These are phyloP conservation scores for Smutsia temminckii DNA, from an alignment of 2,797 vertebrate genomes.

Conservation along the genomic window DNA sequence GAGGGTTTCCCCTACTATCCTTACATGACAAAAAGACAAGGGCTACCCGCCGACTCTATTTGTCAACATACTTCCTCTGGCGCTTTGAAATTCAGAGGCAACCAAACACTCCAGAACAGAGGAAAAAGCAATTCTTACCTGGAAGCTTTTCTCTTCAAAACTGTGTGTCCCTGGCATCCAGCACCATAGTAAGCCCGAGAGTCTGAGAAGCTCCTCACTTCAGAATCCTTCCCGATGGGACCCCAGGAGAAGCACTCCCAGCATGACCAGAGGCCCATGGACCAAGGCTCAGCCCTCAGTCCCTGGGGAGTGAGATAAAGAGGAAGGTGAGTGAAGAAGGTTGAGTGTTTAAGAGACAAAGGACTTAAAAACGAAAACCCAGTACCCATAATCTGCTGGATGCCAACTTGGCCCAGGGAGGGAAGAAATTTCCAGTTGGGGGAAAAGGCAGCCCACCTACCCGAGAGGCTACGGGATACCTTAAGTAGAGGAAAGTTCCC, in stretches of 20 bases:
- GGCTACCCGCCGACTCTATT: background rate
- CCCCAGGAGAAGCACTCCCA: background rate
- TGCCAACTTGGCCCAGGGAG: background rate
- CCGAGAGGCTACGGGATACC: background rate
- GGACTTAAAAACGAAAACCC: background rate
- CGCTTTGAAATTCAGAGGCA: background rate
- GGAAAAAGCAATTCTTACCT: constrained; percentile 11
- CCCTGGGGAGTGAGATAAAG: background rate
- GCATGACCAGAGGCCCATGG: background rate
- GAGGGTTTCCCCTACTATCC: background rate
- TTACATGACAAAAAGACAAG: background rate
- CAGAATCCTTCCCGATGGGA: background rate
- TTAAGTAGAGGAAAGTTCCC: background rate
- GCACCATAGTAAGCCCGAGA: background rate
- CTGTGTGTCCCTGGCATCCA: background rate
- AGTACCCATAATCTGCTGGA: background rate
- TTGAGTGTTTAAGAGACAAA: background rate
- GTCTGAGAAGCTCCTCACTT: background rate
- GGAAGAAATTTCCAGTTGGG: background rate
- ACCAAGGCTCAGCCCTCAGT: background rate
- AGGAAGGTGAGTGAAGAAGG: background rate
- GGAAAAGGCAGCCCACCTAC: background rate
- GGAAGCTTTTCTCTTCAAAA: constrained; percentile 24
- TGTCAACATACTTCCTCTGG: background rate
- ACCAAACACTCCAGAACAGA: background rate